Conservation (phyloP, 2,113 vertebrate genomes). For the Callorhinus ursinus region DNA sequence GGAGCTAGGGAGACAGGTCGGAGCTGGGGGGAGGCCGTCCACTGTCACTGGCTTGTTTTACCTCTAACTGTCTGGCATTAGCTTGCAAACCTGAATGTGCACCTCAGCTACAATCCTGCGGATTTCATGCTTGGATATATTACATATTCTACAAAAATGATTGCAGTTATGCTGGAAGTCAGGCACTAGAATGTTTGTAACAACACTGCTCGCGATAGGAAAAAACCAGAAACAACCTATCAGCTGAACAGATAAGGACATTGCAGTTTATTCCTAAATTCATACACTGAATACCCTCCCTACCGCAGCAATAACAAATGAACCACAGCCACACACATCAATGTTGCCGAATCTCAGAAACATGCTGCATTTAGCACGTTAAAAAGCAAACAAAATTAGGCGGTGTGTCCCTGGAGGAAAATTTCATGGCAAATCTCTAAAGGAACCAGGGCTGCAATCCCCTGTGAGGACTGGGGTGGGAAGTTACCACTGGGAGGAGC, state of each 20-base stretch:
- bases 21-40: too few relatives aligned
- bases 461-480: rapidly evolving
- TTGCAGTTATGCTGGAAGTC: background rate
- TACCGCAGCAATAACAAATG: background rate
- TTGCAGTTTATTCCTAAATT: background rate
- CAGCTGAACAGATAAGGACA: background rate
- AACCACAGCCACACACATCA: background rate
- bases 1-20: rapidly evolving
- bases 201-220: background rate
- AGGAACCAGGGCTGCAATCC: background rate
- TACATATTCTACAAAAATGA: background rate
- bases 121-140: background rate
- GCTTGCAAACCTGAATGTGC: background rate
- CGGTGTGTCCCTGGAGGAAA: background rate
- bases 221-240: background rate
- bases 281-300: background rate
- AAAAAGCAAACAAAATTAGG: background rate
- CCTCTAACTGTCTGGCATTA: background rate
- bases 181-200: background rate
- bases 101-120: background rate
- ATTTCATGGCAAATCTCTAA: background rate
- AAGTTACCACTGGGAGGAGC: background rate
- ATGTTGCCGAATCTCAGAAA: background rate
- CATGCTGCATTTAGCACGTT: too few relatives aligned
- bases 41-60: background rate